Evolutionary conservation across 2,888 invertebrate genomes (phyloP), one percentile per base, ranked within the genome.

Genomic region (Helobdella robusta): DNA sequence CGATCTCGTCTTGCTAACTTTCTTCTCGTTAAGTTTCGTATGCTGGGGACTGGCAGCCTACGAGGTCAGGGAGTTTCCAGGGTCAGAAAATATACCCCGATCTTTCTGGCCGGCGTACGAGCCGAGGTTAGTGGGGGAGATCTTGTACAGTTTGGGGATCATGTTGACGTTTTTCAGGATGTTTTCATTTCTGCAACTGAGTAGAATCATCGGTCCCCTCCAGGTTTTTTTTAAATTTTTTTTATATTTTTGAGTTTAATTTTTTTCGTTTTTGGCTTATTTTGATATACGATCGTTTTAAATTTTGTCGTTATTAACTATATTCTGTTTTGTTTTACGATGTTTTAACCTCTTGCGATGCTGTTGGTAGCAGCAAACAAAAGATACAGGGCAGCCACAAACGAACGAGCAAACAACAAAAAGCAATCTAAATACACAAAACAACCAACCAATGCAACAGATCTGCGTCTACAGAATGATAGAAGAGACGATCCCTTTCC

Each of bases 21-120:
- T 88, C 79, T 91, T 84, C 5, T 90, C 91, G 74, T 84, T 85
- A 79, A 89, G 89, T 82, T 88, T 89, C 35, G 69, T 82, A 23
- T 84, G 84, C 73, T 86, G 86, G 86, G 71, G 82, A n/a, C 79
- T 80, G n/a, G 82, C 85, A 15, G 82, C 83, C 60, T 71, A 83
- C 36, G 83, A 84, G 71, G 80, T 82, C 0, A 73, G 74, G n/a
- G 74, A 75, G 40, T 18, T 36, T 32, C 36, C 52, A 20, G 65
- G 35, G 6, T 32, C 56, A 2, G 25, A n/a, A 2, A 36, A 82
- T 65, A 74, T 84, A 74, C 85, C 85, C 73, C 81, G 86, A 65
- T 85, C 85, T 76, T 84, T 83, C 74, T 86, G 86, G 86, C 80
- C 83, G 71, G 82, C 83, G 73, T 79, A 84, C 68, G 86, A 87